Evolutionary conservation across 2,113 vertebrate genomes (phyloP), one percentile per base, ranked within the genome.

Genomic region (Limanda limanda): DNA sequence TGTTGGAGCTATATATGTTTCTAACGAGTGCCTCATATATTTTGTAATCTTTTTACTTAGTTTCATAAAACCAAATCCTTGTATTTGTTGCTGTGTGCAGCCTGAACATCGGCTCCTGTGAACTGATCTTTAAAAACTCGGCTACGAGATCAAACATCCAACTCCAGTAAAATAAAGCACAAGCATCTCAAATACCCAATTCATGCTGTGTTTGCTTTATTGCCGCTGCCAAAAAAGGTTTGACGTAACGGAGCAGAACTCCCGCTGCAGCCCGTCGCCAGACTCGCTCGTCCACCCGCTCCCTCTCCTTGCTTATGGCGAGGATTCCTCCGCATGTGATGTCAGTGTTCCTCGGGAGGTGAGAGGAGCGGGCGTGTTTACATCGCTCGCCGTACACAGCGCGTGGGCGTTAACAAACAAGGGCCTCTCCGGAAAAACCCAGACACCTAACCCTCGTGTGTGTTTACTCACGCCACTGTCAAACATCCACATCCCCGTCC

Each of bases 401-500:
- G 1, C 1, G 23, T 35, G 27, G 45, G 15, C 0, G 61, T 56
- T 48, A 56, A 67, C 76, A 68, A 78, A 67, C 76, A 27, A 52
- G 51, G 0, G 25, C 25, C 61, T 24, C n/a, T 47, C 67, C 75
- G 62, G n/a, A n/a, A 23, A 79, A 80, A 35, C 71, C 67, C 66
- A 3, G 13, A 92, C 92, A 90, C 90, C 90, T 91, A 68, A 79
- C 88, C 79, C 78, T 59, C 52, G 63, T 78, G 74, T 65, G 83
- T 85, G 87, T 90, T 88, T 89, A 85, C 89, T 67, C 83, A 82
- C 79, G 23, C 61, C 71, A 9, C 71, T 5, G 78, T 80, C 80
- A 89, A 93, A 92, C 91, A 91, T 92, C 91, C 88, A 91, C 85
- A 87, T 62, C 69, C 77, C 25, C 68, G 42, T 89, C 83, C 76